Evolutionary conservation across 2,797 vertebrate species (phyloP).

Genomic region (Fratercula arctica): DNA sequence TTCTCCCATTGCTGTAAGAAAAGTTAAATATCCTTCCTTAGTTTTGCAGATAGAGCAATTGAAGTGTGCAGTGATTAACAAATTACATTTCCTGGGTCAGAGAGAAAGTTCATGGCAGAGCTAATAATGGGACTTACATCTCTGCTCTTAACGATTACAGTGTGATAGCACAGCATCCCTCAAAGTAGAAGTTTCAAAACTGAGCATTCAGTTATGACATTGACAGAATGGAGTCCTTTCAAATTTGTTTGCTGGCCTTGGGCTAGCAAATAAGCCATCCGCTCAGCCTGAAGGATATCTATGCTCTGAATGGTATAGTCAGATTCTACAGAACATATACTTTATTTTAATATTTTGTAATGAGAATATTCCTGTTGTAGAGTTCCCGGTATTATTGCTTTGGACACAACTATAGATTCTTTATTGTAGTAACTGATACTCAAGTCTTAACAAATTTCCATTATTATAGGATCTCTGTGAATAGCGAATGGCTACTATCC

Average conservation of each 20-base stretch:
- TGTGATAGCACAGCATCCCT: not conserved
- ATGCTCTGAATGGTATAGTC: not conserved
- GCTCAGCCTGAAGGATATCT: not conserved
- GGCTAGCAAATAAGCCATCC: not conserved
- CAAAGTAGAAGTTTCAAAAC: constrained; percentile 4
- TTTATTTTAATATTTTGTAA: not conserved
- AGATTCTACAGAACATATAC: not conserved
- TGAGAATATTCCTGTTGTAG: not conserved
- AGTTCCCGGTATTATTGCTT: not conserved
- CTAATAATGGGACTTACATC: not conserved
- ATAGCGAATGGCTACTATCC: not conserved
- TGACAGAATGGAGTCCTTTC: not conserved
- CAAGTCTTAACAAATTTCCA: not conserved
- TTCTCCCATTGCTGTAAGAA: not conserved
- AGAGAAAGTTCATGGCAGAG: constrained; percentile 12
- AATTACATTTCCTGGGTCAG: constrained; percentile 39
- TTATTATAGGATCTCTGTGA: not conserved
- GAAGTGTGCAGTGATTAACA: constrained; percentile 26
- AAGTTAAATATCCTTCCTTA: not conserved
- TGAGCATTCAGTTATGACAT: not conserved
- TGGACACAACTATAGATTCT: not conserved
- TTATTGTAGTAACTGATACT: not conserved
- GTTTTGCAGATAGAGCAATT: not conserved
- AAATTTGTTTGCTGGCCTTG: not conserved
- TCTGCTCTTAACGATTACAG: not conserved